Evolutionary conservation across 1,140 invertebrate genomes (phyloP), one percentile per base, ranked within the genome.

Genomic region (Philotrypesis tridentata): DNA sequence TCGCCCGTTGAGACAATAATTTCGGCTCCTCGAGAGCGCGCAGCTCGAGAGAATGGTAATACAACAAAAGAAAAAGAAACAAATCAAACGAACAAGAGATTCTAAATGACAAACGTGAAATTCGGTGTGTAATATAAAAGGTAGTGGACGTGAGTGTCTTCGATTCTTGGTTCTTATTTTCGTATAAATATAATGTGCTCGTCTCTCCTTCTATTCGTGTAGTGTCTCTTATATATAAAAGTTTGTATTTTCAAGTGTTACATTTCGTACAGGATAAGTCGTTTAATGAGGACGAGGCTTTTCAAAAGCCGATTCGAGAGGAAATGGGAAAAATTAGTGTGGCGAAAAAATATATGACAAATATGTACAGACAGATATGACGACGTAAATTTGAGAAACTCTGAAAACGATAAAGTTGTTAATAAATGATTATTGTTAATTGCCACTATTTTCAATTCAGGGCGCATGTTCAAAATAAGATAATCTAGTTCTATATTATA

Each of bases 71-170:
- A 8, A 73, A 48, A 73, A 25, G 25, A 29, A 73, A 14, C 25
- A 55, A 73, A 73, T 73, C 71, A 73, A 73, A 73, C 29, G 29
- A 55, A 40, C 12, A 55, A 2, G 4, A 55, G 25, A 73, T 55
- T 73, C 71, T 73, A 73, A 73, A 73, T 14, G 14, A 27, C 29
- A 73, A 23, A 55, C 6, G 6, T 37, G 68, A 21, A 21, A 71
- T 71, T n/a, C 68, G n/a, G 37, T 23, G 43, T 21, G n/a, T n/a
- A n/a, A n/a, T n/a, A n/a, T 25, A 21, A 71, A 40, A 23, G 68
- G 68, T 71, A 71, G 68, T 71, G 33, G n/a, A 71, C 68, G 68
- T 40, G 37, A 71, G 37, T 71, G 9, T 25, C 68, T 71, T 71
- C 37, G 21, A 71, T 5, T 71, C 6, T 71, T 43, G n/a, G n/a